Evolutionary conservation across 2,113 vertebrate genomes (phyloP), one percentile per base, ranked within the genome.

Genomic region (Menidia beryllina): DNA sequence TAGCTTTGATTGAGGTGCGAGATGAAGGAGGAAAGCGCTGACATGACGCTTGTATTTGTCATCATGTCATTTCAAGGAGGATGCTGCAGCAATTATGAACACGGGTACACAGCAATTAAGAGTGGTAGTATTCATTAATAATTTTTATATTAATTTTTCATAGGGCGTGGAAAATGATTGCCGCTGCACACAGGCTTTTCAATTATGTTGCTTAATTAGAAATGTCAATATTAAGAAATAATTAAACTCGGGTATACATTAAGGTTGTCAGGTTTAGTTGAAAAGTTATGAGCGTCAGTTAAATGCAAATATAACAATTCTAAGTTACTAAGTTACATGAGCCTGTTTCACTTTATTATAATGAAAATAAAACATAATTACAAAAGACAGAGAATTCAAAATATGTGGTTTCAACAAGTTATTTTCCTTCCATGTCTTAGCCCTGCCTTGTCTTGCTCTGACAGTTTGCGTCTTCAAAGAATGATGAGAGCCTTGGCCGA

Each of bases 221-320:
- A 92, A 92, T 90, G 93, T 92, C 92, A 93, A 93, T 93, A 92
- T 88, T 91, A 93, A 93, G 88, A 92, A 91, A 93, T 91, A 93
- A 93, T 93, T 92, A 93, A 92, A 90, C 82, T 77, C 65, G 67
- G 80, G 81, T 86, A 91, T 90, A 76, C 75, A 91, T 93, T 91
- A 91, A 85, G 80, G 84, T 82, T 90, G 88, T 91, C 91, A 89
- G 75, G 82, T 88, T 87, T 77, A 69, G 82, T 86, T 72, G 60
- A 74, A 87, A 89, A 89, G 79, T 90, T 91, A 51, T 54, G 66
- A 73, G 64, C 69, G 83, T 90, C 84, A 77, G 75, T 91, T 79
- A 86, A 50, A 81, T 17, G n/a, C n/a, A n/a, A n/a, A n/a, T n/a
- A n/a, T n/a, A n/a, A n/a, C n/a, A n/a, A n/a, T n/a, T n/a, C n/a